Percentiles rank a stretch among this genome's conserved stretches.
Evolutionary conservation across 2,888 invertebrate genomes (phyloP).

Genomic region (Diplazon laetatorius): DNA sequence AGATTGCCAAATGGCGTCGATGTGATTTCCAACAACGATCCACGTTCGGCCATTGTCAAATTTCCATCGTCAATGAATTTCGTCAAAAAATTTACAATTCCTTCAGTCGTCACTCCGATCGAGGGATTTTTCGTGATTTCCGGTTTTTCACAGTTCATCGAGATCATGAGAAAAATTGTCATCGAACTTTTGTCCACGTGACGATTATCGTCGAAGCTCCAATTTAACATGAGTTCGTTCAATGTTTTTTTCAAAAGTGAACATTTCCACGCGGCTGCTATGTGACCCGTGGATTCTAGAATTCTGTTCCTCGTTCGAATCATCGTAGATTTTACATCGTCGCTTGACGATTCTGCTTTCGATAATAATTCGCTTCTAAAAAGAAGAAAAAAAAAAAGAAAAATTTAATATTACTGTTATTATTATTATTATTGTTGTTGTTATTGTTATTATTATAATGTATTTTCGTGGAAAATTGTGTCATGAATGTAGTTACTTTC

Average conservation of each 20-base stretch:
- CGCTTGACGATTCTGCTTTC: slow-evolving; percentile 9
- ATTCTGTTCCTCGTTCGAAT: slow-evolving; percentile 77
- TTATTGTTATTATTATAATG: no score
- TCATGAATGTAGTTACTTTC: no score
- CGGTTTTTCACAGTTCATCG: no score
- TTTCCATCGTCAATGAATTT: slow-evolving; percentile 58
- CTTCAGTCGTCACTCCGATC: no score
- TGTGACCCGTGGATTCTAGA: slow-evolving; percentile 81
- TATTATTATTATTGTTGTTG: no score
- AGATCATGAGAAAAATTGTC: slow-evolving; percentile 84
- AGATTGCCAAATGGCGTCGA: slow-evolving; percentile 83
- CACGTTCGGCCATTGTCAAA: slow-evolving; percentile 67
- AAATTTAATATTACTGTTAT: no score
- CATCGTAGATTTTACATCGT: not conserved
- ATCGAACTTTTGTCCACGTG: slow-evolving; percentile 83
- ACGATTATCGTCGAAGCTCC: slow-evolving; percentile 84
- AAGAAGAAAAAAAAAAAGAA: no score
- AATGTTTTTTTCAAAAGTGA: slow-evolving; percentile 83
- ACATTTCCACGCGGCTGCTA: slow-evolving; percentile 85
- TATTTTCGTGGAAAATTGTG: no score
- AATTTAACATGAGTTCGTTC: slow-evolving; percentile 83
- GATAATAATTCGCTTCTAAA: not conserved
- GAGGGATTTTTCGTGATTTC: no score
- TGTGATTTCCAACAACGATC: slow-evolving; percentile 73
- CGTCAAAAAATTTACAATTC: no score